Conservation (phyloP, 2,113 vertebrate species). For the Trematocara stigmaticum region DNA sequence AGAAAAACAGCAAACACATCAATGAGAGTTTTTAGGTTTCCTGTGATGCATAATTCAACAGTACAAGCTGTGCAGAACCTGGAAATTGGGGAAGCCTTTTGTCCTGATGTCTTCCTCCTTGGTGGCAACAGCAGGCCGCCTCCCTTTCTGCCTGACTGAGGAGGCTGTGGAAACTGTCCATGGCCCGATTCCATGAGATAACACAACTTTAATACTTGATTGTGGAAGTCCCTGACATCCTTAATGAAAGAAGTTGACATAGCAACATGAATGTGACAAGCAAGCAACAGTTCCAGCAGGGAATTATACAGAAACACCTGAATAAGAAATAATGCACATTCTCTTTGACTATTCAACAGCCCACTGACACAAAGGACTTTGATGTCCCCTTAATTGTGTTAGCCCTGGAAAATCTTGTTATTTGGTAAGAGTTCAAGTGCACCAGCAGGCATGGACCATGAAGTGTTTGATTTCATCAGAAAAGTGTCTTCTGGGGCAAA, state of each 20-base stretch:
- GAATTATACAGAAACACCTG: slow-evolving; percentile 7
- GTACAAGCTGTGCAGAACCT: not conserved
- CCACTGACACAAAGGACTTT: not conserved
- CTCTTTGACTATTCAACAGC: slow-evolving; percentile 20
- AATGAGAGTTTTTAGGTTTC: not conserved
- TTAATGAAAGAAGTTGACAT: slow-evolving; percentile 40
- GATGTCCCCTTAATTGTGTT: not conserved
- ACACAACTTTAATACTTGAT: slow-evolving; percentile 32
- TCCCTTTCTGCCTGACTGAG: not conserved
- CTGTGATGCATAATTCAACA: not conserved
- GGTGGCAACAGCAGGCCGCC: not conserved
- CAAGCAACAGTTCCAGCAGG: slow-evolving; percentile 6
- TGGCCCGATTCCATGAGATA: slow-evolving; percentile 30
- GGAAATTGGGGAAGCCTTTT: not conserved
- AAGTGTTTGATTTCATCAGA: slow-evolving; percentile 37
- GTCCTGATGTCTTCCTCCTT: not conserved
- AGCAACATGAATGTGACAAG: slow-evolving; percentile 33
- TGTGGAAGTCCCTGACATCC: slow-evolving; percentile 16
- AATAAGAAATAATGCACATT: slow-evolving; percentile 6
- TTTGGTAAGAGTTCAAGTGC: slow-evolving; percentile 14
- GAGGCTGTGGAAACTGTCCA: slow-evolving; percentile 41
- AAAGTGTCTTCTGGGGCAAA: slow-evolving; percentile 31
- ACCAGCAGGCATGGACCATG: slow-evolving; percentile 14
- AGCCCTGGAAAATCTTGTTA: slow-evolving; percentile 1
- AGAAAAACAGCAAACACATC: not conserved